Evolutionary conservation across 2,888 invertebrate species (phyloP).

Genomic region (Parasteatoda lunata): DNA sequence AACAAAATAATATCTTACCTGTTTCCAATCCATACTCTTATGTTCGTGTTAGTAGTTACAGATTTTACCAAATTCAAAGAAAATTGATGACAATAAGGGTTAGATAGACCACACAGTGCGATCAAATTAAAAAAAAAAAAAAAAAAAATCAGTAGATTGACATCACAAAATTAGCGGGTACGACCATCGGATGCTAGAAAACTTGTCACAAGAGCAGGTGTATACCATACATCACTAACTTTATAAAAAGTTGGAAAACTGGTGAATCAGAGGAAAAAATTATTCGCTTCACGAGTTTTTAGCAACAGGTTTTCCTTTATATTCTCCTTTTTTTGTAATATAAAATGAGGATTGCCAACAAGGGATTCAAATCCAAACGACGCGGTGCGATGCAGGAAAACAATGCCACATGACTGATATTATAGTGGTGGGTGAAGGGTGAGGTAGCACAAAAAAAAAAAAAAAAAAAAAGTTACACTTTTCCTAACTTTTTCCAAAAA

Average conservation of each 20-base stretch:
- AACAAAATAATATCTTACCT: constrained; percentile 33
- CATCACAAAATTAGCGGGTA: too few species aligned
- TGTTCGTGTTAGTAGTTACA: not conserved
- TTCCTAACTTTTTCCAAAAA: constrained; percentile 24
- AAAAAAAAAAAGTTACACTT: constrained; percentile 3
- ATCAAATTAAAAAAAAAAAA: too few species aligned
- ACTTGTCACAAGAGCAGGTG: too few species aligned
- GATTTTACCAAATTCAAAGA: too few species aligned
- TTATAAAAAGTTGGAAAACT: constrained; percentile 49
- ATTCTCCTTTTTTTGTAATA: not conserved
- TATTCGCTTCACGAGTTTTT: constrained; percentile 43
- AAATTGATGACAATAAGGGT: too few species aligned
- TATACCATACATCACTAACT: not conserved
- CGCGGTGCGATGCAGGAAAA: not conserved
- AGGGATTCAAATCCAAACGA: constrained; percentile 4
- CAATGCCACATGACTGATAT: not conserved
- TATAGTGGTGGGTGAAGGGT: constrained; percentile 9
- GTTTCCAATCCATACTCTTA: constrained; percentile 46
- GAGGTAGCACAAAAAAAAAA: constrained; percentile 15
- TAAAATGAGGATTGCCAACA: not conserved
- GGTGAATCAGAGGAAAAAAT: constrained; percentile 39
- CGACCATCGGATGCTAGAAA: too few species aligned
- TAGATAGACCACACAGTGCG: too few species aligned
- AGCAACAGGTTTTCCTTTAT: constrained; percentile 40
- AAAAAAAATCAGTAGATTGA: too few species aligned